Evolutionary conservation across 2,888 invertebrate genomes (phyloP).

Genomic region (Belgica antarctica): DNA sequence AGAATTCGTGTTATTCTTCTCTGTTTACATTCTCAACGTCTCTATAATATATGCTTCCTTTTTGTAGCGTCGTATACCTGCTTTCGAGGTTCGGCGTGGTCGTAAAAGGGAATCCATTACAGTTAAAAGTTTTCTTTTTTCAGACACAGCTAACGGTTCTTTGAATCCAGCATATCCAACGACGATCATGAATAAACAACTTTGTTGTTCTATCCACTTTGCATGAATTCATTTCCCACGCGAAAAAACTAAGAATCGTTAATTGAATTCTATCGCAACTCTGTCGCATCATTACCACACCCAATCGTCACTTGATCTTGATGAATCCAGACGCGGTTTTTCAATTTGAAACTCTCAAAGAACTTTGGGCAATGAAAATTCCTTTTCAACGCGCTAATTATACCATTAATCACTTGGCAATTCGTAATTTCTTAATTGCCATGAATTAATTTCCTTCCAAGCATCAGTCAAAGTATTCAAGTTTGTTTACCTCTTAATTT

Average conservation of each 20-base stretch:
- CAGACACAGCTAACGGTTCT: neutral
- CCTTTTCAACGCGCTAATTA: too few relatives aligned
- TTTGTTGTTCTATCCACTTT: slow-evolving; percentile 9
- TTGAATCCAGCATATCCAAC: neutral
- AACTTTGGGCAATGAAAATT: too few relatives aligned
- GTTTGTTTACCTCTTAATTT: slow-evolving; percentile 21
- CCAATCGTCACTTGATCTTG: neutral
- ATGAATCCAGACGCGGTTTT: neutral
- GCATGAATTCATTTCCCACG: slow-evolving; percentile 19
- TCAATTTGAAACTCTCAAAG: neutral
- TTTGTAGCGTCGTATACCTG: neutral
- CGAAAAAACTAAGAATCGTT: neutral
- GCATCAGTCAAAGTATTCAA: neutral
- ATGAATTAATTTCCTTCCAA: neutral
- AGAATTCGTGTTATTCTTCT: neutral
- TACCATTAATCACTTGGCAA: slow-evolving; percentile 7
- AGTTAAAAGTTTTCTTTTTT: neutral
- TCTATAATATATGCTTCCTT: neutral
- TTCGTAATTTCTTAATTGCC: neutral
- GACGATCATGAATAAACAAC: neutral
- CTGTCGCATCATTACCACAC: slow-evolving; percentile 3
- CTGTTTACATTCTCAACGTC: slow-evolving; percentile 17
- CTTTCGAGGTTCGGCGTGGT: neutral
- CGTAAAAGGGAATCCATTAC: slow-evolving; percentile 19
- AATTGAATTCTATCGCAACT: slow-evolving; percentile 5